Evolutionary conservation across 2,888 invertebrate species (phyloP).

Genomic region (Salticus scenicus): DNA sequence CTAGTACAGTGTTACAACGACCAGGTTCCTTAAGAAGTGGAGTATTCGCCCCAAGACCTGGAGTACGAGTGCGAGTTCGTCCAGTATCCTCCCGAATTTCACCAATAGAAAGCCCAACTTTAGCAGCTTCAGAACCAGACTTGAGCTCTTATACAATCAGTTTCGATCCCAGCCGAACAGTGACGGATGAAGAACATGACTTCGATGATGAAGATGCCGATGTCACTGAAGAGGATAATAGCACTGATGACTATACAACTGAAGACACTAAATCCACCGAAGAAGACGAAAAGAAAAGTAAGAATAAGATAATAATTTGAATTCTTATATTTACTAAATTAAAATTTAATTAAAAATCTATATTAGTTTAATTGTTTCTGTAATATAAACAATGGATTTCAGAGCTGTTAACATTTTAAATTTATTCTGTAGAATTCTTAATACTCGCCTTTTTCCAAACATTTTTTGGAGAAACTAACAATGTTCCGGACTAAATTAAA

Average conservation of each 20-base stretch:
- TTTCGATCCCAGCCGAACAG: slow-evolving; percentile 19
- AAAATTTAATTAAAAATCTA: too few species aligned
- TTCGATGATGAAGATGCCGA: slow-evolving; percentile 20
- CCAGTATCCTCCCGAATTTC: slow-evolving; percentile 44
- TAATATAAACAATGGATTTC: too few species aligned
- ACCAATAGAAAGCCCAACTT: background rate
- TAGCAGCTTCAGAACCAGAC: background rate
- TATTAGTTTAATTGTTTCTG: too few species aligned
- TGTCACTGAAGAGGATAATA: slow-evolving; percentile 10
- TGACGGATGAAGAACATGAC: background rate
- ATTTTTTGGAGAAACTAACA: too few species aligned
- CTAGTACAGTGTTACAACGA: slow-evolving; percentile 48
- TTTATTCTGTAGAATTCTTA: too few species aligned
- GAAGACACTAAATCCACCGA: slow-evolving; percentile 4
- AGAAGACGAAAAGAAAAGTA: slow-evolving; percentile 40
- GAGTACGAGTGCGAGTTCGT: slow-evolving; percentile 66
- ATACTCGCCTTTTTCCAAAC: too few species aligned
- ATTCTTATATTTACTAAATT: too few species aligned
- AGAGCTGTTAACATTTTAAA: too few species aligned
- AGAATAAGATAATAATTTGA: too few species aligned
- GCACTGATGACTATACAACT: slow-evolving; percentile 9
- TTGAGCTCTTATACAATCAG: slow-evolving; percentile 1
- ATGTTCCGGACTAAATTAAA: too few species aligned
- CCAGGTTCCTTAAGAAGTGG: slow-evolving; percentile 61
- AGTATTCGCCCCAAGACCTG: slow-evolving; percentile 62